These are phyloP conservation scores for Cheilosia variabilis DNA, from an alignment of 2,888 invertebrate genomes.

Conservation along the genomic window DNA sequence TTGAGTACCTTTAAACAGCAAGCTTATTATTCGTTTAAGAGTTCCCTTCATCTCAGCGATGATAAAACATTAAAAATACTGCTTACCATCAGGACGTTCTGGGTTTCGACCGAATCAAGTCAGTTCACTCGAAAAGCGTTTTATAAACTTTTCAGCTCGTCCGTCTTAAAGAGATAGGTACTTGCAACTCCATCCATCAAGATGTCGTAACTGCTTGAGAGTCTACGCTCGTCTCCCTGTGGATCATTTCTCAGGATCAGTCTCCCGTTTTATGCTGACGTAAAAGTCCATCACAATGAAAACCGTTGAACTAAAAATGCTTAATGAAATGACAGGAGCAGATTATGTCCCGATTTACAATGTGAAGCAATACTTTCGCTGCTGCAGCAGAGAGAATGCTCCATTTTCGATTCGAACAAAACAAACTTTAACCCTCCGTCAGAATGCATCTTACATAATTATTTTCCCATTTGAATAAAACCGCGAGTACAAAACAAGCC, in stretches of 20 bases:
- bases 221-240: background rate
- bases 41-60: too few species aligned
- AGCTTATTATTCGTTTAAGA: too few species aligned
- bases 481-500: constrained; percentile 18
- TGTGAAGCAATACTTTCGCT: background rate
- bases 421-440: constrained; percentile 26
- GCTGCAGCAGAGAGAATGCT: background rate
- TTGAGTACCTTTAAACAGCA: too few species aligned
- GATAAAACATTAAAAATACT: too few species aligned
- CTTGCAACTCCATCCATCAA: constrained; percentile 1
- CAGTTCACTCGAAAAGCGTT: too few species aligned
- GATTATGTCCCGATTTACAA: background rate
- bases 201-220: background rate
- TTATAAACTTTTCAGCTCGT: too few species aligned
- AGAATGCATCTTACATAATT: constrained; percentile 52
- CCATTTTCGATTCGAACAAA: constrained; percentile 8
- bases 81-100: too few species aligned
- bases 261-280: background rate
- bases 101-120: too few species aligned
- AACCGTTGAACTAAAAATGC: constrained; percentile 1
- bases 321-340: constrained; percentile 10
- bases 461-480: constrained; percentile 56
- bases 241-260: background rate
- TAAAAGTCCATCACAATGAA: background rate
- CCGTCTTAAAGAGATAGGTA: background rate